Base-by-base conservation (phyloP, 2,888 invertebrate genomes). In the Dolomedes plantarius region DNA sequence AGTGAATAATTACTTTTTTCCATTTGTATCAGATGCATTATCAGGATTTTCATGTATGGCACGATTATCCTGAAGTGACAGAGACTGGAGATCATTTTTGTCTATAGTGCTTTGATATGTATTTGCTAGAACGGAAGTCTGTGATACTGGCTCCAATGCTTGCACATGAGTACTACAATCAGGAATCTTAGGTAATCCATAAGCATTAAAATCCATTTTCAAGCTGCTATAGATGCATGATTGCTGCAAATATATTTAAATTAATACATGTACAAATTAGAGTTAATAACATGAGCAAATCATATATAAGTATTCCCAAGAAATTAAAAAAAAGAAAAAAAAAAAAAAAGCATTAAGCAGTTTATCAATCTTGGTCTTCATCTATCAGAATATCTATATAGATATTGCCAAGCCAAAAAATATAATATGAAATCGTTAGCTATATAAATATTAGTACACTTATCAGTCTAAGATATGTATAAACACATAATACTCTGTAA, bases 21-120 rank as follows among this genome's bases (percentile, higher is more conserved):
- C 73, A 29, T 85, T 77, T 46, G 31, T 19, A 7, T 50, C 32
- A 27, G 72, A 71, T 29, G 77, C 67, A 29, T 76, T 77, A 27
- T 77, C 83, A n/a, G 83, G 77, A 67, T 85, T 81, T 31, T 81
- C 75, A 19, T 75, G 74, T 56, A 81, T 50, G 31, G 32, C 65
- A 31, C 39, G 82, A 50, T 64, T 71, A 0, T 83, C 76, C 6
- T 56, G 73, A 11, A 85, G 36, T 16, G 50, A n/a, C 0, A 85
- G 68, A n/a, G 73, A 36, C 50, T 77, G 73, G 0, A 85, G 56
- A 11, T 76, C 67, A 73, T 56, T 31, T n/a, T 85, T 85, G 16
- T 85, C 73, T 6, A 71, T 11, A 71, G n/a, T 50, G 32, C 73
- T 36, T 23, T 77, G 67, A 32, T 77, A 85, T 11, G 77, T 13